Evolutionary conservation across 35 echinoderm and acorn worm species (phyloP).

Genomic region (Apostichopus japonicus): DNA sequence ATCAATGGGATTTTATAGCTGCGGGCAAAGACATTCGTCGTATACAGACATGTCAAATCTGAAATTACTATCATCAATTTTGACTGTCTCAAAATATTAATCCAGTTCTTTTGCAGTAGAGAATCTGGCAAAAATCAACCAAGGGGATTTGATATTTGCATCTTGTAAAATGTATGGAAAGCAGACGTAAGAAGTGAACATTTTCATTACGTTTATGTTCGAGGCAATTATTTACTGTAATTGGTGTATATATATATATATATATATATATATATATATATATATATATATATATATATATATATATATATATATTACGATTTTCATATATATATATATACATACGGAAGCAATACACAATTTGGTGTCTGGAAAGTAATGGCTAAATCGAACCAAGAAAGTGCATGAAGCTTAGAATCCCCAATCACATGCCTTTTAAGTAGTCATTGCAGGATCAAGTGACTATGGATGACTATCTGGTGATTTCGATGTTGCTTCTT

Average conservation of each 20-base stretch:
- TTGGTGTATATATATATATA: neutral
- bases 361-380: too few species aligned
- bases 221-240: neutral
- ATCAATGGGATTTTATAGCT: neutral
- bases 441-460: too few species aligned
- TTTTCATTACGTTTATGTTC: neutral
- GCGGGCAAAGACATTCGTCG: neutral
- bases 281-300: too few species aligned
- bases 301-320: too few species aligned
- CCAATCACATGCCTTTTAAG: too few species aligned
- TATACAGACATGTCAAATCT: slow-evolving; percentile 9
- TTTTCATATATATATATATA: too few species aligned
- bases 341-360: too few species aligned
- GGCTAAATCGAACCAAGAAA: too few species aligned
- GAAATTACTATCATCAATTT: slow-evolving; percentile 11
- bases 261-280: too few species aligned
- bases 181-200: neutral
- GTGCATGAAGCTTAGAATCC: too few species aligned
- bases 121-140: slow-evolving; percentile 16
- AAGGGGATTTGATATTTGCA: slow-evolving; percentile 12
- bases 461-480: too few species aligned
- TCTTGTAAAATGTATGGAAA: neutral
- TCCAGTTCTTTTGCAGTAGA: slow-evolving; percentile 6
- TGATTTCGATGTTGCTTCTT: too few species aligned
- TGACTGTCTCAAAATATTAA: slow-evolving; percentile 17